Percentiles rank a stretch among this genome's conserved stretches.
Conservation (phyloP, 2,888 invertebrate genomes). For the Protonemura montana region DNA sequence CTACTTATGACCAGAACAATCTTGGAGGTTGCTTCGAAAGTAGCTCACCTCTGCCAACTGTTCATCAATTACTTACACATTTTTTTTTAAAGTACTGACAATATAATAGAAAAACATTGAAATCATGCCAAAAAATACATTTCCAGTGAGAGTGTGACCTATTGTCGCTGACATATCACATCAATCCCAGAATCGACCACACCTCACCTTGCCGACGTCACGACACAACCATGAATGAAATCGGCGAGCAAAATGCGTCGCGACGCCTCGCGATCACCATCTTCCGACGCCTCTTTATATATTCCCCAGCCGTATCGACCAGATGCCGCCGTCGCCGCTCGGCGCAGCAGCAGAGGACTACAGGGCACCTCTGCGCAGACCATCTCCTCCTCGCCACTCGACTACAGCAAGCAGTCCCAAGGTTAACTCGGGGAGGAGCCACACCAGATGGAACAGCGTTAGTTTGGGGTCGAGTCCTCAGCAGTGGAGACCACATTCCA, state of each 20-base stretch:
- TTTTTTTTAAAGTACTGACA: background rate
- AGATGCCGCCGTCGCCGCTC: background rate
- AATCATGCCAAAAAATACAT: background rate
- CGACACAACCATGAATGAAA: background rate
- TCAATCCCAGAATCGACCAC: background rate
- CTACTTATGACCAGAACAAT: background rate
- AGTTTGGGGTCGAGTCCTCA: constrained; percentile 38
- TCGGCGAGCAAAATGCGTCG: background rate
- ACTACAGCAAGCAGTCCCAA: background rate
- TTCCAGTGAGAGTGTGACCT: background rate
- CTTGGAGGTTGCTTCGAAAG: background rate
- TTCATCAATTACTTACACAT: background rate
- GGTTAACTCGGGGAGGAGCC: constrained; percentile 32
- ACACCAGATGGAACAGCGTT: constrained; percentile 32
- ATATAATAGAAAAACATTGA: background rate
- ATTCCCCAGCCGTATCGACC: background rate
- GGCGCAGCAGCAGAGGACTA: background rate
- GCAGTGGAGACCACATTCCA: constrained; percentile 37
- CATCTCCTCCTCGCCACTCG: background rate
- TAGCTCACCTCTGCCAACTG: background rate
- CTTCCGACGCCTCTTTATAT: background rate
- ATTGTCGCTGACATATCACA: background rate
- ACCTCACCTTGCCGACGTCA: too few species aligned
- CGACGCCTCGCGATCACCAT: background rate
- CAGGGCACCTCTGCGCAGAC: background rate